Evolutionary conservation across 2,888 invertebrate species (phyloP).

Genomic region (Drosophila peninsularis): DNA sequence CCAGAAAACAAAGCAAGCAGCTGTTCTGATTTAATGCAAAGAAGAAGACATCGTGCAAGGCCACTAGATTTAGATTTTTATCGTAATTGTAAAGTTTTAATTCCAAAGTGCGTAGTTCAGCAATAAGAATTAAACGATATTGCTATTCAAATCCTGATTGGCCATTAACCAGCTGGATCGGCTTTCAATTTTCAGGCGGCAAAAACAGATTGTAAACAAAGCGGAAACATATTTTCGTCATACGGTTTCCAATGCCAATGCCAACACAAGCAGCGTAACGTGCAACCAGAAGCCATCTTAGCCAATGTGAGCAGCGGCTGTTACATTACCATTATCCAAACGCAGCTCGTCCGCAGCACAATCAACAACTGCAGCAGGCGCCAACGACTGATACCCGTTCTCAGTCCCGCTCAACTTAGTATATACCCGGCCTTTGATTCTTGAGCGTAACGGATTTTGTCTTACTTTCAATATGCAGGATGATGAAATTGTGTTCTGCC

Average conservation of each 20-base stretch:
- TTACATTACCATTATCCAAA: slow-evolving; percentile 12
- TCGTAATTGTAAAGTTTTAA: slow-evolving; percentile 56
- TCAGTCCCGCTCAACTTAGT: slow-evolving; percentile 16
- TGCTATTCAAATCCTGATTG: not conserved
- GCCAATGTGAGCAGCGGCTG: slow-evolving; percentile 14
- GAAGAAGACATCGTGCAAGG: slow-evolving; percentile 58
- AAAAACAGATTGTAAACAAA: slow-evolving; percentile 56
- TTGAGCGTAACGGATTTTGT: not conserved
- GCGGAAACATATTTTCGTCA: slow-evolving; percentile 25
- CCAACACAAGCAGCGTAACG: slow-evolving; percentile 13
- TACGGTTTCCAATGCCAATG: slow-evolving; percentile 36
- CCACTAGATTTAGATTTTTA: slow-evolving; percentile 68
- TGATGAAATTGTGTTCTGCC: slow-evolving; percentile 62
- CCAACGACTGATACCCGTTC: slow-evolving; percentile 25
- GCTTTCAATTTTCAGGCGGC: slow-evolving; percentile 32
- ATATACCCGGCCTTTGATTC: slow-evolving; percentile 29
- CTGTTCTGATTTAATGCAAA: slow-evolving; percentile 45
- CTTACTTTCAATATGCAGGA: slow-evolving; percentile 40
- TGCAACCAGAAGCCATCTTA: slow-evolving; percentile 23
- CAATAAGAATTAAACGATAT: slow-evolving; percentile 10
- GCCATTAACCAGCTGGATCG: not conserved
- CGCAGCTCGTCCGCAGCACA: not conserved
- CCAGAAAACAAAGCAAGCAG: slow-evolving; percentile 47
- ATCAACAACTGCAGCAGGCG: slow-evolving; percentile 22
- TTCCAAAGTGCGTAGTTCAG: slow-evolving; percentile 47